Percentiles rank a stretch among this genome's conserved stretches.
These are phyloP conservation scores for Megaceryle maxima DNA, from an alignment of 2,113 vertebrate species.

Conservation along the genomic window DNA sequence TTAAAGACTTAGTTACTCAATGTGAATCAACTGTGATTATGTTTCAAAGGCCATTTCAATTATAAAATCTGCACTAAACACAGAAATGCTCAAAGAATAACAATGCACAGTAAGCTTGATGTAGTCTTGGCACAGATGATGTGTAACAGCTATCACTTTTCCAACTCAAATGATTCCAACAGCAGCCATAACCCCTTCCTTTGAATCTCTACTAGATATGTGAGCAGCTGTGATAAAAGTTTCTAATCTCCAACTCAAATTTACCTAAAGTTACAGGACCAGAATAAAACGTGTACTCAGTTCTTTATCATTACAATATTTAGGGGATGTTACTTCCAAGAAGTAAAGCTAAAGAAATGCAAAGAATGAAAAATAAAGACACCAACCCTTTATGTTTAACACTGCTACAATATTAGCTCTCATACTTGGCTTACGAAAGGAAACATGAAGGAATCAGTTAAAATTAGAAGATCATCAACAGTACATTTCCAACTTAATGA, in stretches of 20 bases:
- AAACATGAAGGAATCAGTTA: background rate
- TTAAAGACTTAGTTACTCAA: background rate
- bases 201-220: background rate
- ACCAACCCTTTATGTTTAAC: background rate
- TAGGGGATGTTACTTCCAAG: background rate
- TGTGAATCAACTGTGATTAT: background rate
- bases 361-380: background rate
- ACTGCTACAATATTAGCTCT: background rate
- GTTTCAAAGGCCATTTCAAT: background rate
- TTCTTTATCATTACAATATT: background rate
- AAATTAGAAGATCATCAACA: background rate
- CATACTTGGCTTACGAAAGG: background rate
- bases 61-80: background rate
- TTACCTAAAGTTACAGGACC: background rate
- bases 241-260: background rate
- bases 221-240: background rate
- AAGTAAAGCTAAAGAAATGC: background rate
- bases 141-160: background rate
- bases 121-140: background rate
- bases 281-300: background rate
- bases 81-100: background rate
- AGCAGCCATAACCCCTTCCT: background rate
- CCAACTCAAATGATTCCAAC: background rate
- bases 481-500: background rate
- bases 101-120: background rate